These are phyloP conservation scores for Alviniconcha marisindica DNA, from an alignment of 1,140 invertebrate genomes.

Conservation along the genomic window DNA sequence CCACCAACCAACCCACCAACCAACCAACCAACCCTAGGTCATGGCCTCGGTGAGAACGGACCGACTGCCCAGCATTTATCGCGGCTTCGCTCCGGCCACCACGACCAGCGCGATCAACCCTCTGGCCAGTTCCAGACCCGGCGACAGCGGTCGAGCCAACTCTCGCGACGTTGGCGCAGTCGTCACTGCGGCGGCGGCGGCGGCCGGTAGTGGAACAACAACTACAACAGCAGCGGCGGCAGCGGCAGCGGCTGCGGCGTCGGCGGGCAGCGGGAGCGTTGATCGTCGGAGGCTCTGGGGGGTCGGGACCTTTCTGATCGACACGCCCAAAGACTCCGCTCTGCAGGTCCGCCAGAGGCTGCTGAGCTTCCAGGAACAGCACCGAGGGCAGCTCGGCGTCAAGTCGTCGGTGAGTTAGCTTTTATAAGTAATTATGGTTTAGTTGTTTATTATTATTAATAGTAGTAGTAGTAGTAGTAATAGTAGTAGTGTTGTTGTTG, in stretches of 20 bases:
- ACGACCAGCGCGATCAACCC: background rate
- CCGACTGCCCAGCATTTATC: background rate
- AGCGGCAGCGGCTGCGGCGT: background rate
- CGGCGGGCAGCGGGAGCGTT: background rate
- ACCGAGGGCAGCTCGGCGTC: background rate
- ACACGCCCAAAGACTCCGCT: conserved; percentile 4
- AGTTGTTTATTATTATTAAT: background rate
- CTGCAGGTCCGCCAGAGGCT: background rate
- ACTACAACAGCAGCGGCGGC: too few species aligned
- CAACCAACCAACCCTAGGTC: too few species aligned
- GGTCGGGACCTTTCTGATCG: conserved; percentile 22
- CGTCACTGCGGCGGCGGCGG: background rate
- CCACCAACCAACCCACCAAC: too few species aligned
- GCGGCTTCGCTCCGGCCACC: background rate
- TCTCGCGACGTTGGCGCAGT: background rate
- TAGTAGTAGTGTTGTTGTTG: too few species aligned
- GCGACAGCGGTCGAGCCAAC: background rate
- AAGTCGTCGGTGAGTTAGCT: conserved; percentile 12
- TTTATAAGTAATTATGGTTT: background rate
- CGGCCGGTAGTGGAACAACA: too few species aligned
- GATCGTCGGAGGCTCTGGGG: background rate
- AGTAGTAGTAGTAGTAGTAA: background rate
- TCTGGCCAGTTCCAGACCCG: background rate
- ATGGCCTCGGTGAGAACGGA: background rate
- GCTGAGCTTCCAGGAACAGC: conserved; percentile 15